A percentile compares a stretch with the other conserved stretches of the same genome.
Evolutionary conservation across 2,888 invertebrate genomes (phyloP).

Genomic region (Disparrhopalites patrizii): DNA sequence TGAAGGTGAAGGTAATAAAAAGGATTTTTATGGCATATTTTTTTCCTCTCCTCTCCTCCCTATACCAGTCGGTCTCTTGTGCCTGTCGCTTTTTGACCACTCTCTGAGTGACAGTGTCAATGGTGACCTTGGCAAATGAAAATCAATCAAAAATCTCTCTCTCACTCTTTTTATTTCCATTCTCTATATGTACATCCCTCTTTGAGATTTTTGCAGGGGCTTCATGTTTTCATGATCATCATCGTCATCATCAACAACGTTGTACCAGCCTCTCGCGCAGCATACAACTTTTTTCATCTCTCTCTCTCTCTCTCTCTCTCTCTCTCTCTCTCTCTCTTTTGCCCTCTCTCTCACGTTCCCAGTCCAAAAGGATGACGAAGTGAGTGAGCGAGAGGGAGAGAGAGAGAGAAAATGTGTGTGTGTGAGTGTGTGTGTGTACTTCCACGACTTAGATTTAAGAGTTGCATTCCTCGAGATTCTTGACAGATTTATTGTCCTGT

Average conservation of each 20-base stretch:
- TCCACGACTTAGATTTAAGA: constrained; percentile 25
- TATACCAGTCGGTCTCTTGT: not conserved
- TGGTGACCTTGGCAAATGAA: constrained; percentile 27
- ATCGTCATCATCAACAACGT: not conserved
- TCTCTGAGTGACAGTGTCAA: constrained; percentile 30
- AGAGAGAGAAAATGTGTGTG: not conserved
- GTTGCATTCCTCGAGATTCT: constrained; percentile 29
- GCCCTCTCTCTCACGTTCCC: too few species aligned
- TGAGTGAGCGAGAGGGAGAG: not conserved
- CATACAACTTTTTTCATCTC: too few species aligned
- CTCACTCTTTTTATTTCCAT: too few species aligned
- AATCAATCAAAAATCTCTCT: constrained; percentile 26
- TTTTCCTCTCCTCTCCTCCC: not conserved
- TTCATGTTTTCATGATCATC: not conserved
- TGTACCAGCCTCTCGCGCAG: not conserved
- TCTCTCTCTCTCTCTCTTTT: too few species aligned
- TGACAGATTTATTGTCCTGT: constrained; percentile 31
- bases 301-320: too few species aligned
- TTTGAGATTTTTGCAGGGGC: too few species aligned
- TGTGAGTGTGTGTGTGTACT: too few species aligned
- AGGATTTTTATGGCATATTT: constrained; percentile 26
- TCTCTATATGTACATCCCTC: too few species aligned
- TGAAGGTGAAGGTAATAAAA: constrained; percentile 18
- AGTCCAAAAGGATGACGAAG: too few species aligned
- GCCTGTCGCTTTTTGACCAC: constrained; percentile 20